phyloP scores from a whole-genome alignment of 2,797 vertebrate genomes.

The Semotilus atromaculatus region DNA sequence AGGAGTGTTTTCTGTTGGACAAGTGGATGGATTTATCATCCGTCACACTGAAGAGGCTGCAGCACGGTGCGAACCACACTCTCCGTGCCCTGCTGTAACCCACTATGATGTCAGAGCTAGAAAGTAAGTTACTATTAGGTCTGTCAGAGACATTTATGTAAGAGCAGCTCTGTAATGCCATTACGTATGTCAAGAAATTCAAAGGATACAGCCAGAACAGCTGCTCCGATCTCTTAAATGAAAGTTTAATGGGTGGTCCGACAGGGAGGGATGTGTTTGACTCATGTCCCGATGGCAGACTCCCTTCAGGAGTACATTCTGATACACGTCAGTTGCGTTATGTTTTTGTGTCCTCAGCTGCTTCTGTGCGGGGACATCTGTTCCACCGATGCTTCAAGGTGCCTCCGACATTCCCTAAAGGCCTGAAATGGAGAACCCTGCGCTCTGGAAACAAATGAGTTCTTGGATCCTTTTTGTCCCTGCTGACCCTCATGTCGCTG shows the following conservation, averaged over 20 bases:
- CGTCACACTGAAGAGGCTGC: conserved; percentile 7
- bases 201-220: not conserved
- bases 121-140: not conserved
- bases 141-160: conserved; percentile 23
- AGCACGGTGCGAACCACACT: not conserved
- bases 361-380: conserved; percentile 28
- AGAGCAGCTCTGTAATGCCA: conserved; percentile 7
- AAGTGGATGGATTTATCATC: conserved; percentile 55
- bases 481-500: conserved; percentile 8
- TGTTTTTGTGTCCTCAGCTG: conserved; percentile 35
- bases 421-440: conserved; percentile 27
- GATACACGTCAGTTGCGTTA: not conserved
- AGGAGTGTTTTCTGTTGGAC: conserved; percentile 45
- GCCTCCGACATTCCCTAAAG: conserved; percentile 38
- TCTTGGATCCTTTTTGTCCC: conserved; percentile 38
- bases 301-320: conserved; percentile 21
- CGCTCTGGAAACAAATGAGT: conserved; percentile 39
- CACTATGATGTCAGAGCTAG: conserved; percentile 17
- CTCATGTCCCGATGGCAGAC: conserved; percentile 20
- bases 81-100: not conserved
- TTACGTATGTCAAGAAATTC: not conserved
- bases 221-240: conserved; percentile 5
- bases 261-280: conserved; percentile 5
- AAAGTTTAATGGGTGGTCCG: conserved; percentile 8
- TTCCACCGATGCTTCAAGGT: conserved; percentile 42